A percentile compares a stretch with the other conserved stretches of the same genome.
These are phyloP conservation scores for Eurypyga helias DNA, from an alignment of 2,113 vertebrate genomes.

Conservation along the genomic window DNA sequence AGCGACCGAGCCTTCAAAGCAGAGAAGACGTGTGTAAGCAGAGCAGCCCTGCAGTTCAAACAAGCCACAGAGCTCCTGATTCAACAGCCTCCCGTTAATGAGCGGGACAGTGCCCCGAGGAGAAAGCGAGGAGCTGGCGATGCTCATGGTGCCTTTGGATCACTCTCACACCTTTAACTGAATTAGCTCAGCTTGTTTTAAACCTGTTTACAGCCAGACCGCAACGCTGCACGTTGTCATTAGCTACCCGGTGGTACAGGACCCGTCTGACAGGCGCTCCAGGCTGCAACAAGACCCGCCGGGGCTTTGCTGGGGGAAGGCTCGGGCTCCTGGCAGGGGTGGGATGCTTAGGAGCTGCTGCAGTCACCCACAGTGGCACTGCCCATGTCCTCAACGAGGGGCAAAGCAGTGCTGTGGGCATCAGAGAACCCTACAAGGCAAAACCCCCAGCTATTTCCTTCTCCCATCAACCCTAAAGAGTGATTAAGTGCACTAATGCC, in stretches of 20 bases:
- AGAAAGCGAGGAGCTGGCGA: background rate
- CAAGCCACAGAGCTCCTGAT: background rate
- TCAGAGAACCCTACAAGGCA: background rate
- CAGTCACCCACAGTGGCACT: background rate
- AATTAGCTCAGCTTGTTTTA: background rate
- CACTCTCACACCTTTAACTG: fast-evolving
- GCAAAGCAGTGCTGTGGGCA: background rate
- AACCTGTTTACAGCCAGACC: background rate
- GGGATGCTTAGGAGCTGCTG: background rate
- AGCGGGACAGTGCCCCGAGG: background rate
- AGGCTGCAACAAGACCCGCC: fast-evolving
- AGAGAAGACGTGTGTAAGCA: background rate
- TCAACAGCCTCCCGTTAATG: background rate
- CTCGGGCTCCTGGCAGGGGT: fast-evolving
- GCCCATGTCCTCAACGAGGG: fast-evolving
- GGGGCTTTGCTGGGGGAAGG: background rate
- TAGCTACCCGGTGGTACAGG: background rate
- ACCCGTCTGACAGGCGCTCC: background rate
- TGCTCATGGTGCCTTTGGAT: background rate
- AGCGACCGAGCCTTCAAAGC: background rate
- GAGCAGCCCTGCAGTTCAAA: background rate
- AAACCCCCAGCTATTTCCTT: background rate
- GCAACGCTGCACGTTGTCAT: fast-evolving
- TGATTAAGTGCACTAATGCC: background rate
- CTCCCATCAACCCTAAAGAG: background rate